Base-by-base conservation (phyloP, 2,113 vertebrate genomes). In the Candoia aspera region DNA sequence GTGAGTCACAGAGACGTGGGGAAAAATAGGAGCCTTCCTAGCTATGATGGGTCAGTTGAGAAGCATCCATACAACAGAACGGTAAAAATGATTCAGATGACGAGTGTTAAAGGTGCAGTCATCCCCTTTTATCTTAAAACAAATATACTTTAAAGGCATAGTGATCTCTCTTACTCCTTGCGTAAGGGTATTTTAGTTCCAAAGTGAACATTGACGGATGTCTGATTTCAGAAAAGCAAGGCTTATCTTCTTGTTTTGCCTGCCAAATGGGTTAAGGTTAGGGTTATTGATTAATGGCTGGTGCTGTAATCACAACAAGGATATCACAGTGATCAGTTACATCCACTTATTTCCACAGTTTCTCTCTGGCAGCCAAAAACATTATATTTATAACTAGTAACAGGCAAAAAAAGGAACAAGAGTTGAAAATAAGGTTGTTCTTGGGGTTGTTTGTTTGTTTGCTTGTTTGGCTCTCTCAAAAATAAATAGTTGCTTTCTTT, bases 61-160 rank as follows among this genome's bases (percentile, higher is more conserved):
- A 97, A 97, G 95, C 90, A 84, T 73, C 42, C 96, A 92, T 95
- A 60, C 89, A 94, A 95, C 92, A 96, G 94, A 94, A 96, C 95
- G 95, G 88, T 94, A 94, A 96, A 92, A 96, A 96, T 93, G 95
- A 94, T 95, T 95, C 92, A 96, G 64, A 59, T 2, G 86, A 68
- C 33, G 96, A 96, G 95, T n/a, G 59, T 97, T 97, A 97, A 97
- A 97, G 97, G 96, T 96, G 96, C 97, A 97, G 96, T 90, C 86
- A 93, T 95, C 96, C 95, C 95, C 95, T 92, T 33, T 87, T 94
- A 86, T 29, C 33, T 94, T 93, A 57, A 89, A 96, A 64, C 64
- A 88, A 94, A 84, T 8, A 87, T 13, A 1, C 57, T 4, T 90
- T 89, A 87, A 84, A 79, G 87, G 84, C 87, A 79, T 0, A 6